phyloP scores from a whole-genome alignment of 2,797 vertebrate genomes.

The Zonotrichia albicollis region DNA sequence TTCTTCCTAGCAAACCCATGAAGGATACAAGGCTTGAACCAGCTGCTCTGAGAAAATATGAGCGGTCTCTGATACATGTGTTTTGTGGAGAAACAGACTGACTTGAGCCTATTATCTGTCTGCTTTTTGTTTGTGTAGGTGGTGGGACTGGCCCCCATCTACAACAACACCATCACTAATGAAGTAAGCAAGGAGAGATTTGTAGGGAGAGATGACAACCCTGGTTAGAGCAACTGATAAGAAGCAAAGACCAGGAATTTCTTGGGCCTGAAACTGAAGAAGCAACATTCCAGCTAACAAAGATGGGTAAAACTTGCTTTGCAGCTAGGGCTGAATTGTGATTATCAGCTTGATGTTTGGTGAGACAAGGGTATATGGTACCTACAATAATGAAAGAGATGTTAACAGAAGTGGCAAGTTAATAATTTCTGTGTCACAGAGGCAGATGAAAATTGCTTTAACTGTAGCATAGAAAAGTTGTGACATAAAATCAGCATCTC shows the following conservation, averaged over 20 bases:
- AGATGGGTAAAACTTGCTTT: background rate
- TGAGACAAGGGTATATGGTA: background rate
- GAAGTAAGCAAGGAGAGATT: background rate
- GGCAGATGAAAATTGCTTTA: background rate
- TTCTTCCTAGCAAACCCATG: background rate
- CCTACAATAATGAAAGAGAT: background rate
- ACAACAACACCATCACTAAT: background rate
- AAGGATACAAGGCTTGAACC: background rate
- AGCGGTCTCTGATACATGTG: background rate
- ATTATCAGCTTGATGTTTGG: background rate
- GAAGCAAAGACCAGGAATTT: background rate
- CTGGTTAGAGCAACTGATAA: background rate
- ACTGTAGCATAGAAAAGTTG: background rate
- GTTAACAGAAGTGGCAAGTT: background rate
- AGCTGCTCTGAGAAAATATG: background rate
- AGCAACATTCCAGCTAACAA: background rate
- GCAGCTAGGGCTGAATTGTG: background rate
- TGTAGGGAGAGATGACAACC: background rate
- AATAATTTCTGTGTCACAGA: background rate
- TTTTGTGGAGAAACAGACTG: background rate
- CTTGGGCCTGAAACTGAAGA: conserved; percentile 1
- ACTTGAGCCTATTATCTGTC: background rate
- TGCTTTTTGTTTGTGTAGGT: background rate
- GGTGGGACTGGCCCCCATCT: background rate
- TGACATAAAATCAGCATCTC: background rate